Evolutionary conservation across 2,113 vertebrate genomes (phyloP), one percentile per base, ranked within the genome.

Genomic region (Pungitius pungitius): DNA sequence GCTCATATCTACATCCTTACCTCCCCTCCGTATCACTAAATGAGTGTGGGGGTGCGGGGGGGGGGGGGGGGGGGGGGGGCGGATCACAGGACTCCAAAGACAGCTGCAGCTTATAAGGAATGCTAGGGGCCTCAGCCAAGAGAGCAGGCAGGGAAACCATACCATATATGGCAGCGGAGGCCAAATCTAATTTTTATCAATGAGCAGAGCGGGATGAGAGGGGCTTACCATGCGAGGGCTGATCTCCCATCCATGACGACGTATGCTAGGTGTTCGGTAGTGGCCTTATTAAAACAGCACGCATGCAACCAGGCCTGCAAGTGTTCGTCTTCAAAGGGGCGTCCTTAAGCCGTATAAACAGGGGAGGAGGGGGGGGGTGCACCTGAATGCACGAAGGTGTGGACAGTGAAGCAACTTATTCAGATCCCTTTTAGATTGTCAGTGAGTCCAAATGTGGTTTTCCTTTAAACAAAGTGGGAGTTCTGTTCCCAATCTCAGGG

Each of bases 101-200:
- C 96, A 96, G 96, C 96, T 96, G 96, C 95, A 96, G 94, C 95
- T 95, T 95, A 96, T 96, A 96, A 95, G 96, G 96, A 97, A 97
- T 96, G 96, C 85, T 92, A 95, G 95, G 92, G 95, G 96, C 95
- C 95, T 88, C 93, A 92, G 95, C 94, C 94, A 95, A 94, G 92
- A 91, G 87, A 87, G 86, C 90, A 90, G 92, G 93, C 93, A 95
- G 96, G 96, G 95, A 96, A 96, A 97, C 94, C 94, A 93, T 91
- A 95, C 97, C 96, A 97, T 98, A 98, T 99, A 98, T 95, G 96
- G 97, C 88, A 95, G 96, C 92, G 93, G 94, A 96, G 96, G 95
- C 95, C 92, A 94, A 97, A 95, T 95, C 93, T 90, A 93, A 95
- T 93, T 96, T 96, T 98, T 97, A 97, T 99, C 97, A 96, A 96